Evolutionary conservation across 2,797 vertebrate species (phyloP).

Genomic region (Hydrocynus forskahlii): DNA sequence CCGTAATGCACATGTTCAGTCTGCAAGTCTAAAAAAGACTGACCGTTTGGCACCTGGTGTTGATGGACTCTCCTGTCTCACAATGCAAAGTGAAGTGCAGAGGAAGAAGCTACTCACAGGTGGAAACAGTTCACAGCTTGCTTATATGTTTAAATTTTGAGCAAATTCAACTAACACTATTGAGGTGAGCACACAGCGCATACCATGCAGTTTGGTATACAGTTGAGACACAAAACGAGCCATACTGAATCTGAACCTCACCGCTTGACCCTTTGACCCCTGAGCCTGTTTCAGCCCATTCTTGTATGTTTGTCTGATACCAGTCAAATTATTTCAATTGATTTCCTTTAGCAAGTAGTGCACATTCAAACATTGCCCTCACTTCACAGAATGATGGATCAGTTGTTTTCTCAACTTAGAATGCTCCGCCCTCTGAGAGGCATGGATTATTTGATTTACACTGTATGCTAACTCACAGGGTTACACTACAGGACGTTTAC

Average conservation of each 20-base stretch:
- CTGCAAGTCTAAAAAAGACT: no score
- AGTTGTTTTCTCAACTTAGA: background rate
- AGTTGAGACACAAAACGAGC: background rate
- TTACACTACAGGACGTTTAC: no score
- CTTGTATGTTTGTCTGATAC: background rate
- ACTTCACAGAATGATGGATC: background rate
- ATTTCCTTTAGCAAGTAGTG: background rate
- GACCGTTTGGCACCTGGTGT: background rate
- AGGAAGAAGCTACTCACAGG: background rate
- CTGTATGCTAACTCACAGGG: no score
- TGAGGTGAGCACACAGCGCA: background rate
- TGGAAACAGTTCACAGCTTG: background rate
- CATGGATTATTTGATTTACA: no score
- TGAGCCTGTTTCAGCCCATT: background rate
- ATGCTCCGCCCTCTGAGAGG: no score
- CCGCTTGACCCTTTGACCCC: conserved; percentile 8
- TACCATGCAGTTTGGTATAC: background rate
- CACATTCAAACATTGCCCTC: background rate
- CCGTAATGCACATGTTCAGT: no score
- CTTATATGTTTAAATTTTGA: no score
- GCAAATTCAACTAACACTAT: no score
- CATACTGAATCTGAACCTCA: background rate
- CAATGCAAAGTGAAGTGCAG: background rate
- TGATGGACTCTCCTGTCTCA: background rate
- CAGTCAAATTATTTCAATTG: conserved; percentile 1